These are phyloP conservation scores for Congeria kusceri DNA, from an alignment of 2,888 invertebrate species.

Conservation along the genomic window DNA sequence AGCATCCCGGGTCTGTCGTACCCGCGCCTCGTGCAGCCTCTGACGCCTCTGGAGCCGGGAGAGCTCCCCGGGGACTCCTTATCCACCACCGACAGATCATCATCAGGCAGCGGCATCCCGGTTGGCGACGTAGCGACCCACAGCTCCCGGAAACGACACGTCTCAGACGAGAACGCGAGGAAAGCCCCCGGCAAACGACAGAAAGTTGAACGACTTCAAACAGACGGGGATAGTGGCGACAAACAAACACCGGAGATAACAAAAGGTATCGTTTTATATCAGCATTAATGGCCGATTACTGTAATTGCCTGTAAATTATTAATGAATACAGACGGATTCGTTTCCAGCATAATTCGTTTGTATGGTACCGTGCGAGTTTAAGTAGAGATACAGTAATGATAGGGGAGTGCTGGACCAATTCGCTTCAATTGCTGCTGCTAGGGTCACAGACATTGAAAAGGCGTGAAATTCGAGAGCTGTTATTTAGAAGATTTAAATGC, in stretches of 20 bases:
- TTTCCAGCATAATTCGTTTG: conserved; percentile 59
- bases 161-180: conserved; percentile 21
- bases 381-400: conserved; percentile 45
- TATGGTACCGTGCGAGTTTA: conserved; percentile 52
- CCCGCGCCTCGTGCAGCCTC: conserved; percentile 77
- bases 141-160: conserved; percentile 29
- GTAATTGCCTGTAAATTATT: conserved; percentile 67
- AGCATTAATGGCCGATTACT: conserved; percentile 58
- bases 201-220: conserved; percentile 50
- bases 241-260: conserved; percentile 48
- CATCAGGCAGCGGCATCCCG: background rate
- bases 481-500: conserved; percentile 42
- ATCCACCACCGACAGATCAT: conserved; percentile 11
- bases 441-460: conserved; percentile 38
- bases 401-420: conserved; percentile 34
- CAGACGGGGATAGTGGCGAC: conserved; percentile 43
- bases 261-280: conserved; percentile 64
- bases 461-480: conserved; percentile 49
- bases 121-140: no score
- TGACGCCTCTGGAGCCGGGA: conserved; percentile 54
- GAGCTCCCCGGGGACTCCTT: conserved; percentile 26
- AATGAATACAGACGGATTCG: conserved; percentile 61
- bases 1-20: conserved; percentile 79
- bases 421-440: conserved; percentile 29
- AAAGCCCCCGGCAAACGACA: conserved; percentile 46